Percentiles rank a stretch among this genome's conserved stretches.
Conservation (phyloP, 1,140 invertebrate genomes). For the Papilio polyxenes region DNA sequence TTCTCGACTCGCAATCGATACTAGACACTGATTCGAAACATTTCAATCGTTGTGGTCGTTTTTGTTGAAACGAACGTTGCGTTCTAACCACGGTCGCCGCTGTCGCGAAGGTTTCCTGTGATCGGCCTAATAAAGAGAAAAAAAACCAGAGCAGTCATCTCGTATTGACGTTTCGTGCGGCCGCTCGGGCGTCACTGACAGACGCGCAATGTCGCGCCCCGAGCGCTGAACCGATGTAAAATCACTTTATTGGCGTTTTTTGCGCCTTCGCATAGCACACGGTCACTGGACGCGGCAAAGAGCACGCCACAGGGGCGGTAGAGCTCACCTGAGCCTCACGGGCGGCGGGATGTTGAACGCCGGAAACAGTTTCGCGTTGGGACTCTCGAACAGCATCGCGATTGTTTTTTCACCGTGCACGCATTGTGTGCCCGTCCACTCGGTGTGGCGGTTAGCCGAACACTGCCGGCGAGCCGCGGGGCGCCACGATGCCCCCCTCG, state of each 20-base stretch:
- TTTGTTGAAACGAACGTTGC: conserved; percentile 5
- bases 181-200: conserved; percentile 55
- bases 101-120: background rate
- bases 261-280: conserved; percentile 58
- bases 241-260: conserved; percentile 58
- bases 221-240: conserved; percentile 51
- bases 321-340: conserved; percentile 75
- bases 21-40: conserved; percentile 27
- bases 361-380: conserved; percentile 78
- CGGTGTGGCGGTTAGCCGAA: conserved; percentile 65
- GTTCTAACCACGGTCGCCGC: background rate
- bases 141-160: conserved; percentile 58
- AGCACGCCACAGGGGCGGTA: conserved; percentile 36
- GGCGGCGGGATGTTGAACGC: conserved; percentile 79
- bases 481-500: conserved; percentile 52
- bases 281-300: conserved; percentile 53
- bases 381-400: conserved; percentile 78
- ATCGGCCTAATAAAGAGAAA: conserved; percentile 50
- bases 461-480: conserved; percentile 57
- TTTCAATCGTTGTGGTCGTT: conserved; percentile 3
- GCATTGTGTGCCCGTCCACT: conserved; percentile 69
- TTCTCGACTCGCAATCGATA: conserved; percentile 35
- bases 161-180: conserved; percentile 67
- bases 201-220: conserved; percentile 56
- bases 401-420: conserved; percentile 59